These are phyloP conservation scores for Phymastichus coffea DNA, from an alignment of 1,140 invertebrate species.

Conservation along the genomic window DNA sequence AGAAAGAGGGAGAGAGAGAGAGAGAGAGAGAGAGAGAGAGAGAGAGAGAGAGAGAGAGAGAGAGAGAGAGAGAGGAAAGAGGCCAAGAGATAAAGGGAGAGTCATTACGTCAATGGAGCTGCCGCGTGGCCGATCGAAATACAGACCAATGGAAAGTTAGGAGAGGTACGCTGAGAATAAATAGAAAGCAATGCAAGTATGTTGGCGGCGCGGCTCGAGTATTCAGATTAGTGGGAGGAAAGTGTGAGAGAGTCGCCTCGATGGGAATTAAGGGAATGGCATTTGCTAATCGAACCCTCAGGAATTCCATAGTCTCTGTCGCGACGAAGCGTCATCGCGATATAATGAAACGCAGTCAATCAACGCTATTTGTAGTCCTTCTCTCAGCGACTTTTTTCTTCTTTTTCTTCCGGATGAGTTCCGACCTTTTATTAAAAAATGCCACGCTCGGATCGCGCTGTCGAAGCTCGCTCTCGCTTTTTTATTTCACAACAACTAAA, in stretches of 20 bases:
- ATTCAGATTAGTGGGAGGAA: not conserved
- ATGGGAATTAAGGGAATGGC: constrained; percentile 4
- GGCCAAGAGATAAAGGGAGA: no score
- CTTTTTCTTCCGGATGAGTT: not conserved
- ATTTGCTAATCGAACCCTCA: constrained; percentile 4
- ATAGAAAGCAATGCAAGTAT: not conserved
- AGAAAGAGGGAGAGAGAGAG: not conserved
- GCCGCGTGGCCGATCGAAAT: not conserved
- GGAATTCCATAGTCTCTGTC: no score
- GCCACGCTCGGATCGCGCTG: no score
- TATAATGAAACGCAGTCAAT: constrained; percentile 3
- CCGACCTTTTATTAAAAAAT: no score
- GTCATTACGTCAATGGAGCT: not conserved
- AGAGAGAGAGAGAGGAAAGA: no score
- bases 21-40: no score
- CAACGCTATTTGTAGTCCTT: no score
- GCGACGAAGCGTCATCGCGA: not conserved
- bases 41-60: no score
- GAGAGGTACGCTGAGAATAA: not conserved
- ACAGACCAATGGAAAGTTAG: not conserved
- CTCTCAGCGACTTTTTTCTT: not conserved
- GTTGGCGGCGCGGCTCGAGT: not conserved
- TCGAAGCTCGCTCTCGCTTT: no score
- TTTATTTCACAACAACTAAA: no score
- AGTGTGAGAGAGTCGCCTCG: not conserved